phyloP scores from a whole-genome alignment of 2,113 vertebrate species.

The Symphodus melops region DNA sequence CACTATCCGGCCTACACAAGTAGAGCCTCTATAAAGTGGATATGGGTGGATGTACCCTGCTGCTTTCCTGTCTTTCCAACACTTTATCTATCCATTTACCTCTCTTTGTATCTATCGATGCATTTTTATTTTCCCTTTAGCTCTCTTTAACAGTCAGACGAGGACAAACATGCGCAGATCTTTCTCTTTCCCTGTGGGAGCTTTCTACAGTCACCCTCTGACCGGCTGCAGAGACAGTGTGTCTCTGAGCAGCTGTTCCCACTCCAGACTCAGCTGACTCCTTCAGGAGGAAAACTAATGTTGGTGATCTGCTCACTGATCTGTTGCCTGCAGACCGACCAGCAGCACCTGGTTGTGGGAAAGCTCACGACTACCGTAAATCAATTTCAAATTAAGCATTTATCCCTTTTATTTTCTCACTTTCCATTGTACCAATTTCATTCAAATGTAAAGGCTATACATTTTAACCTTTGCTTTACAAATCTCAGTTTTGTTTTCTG shows the following conservation, averaged over 20 bases:
- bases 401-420: neutral
- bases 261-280: conserved; percentile 41
- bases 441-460: neutral
- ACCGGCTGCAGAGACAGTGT: conserved; percentile 42
- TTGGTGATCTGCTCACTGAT: conserved; percentile 29
- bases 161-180: conserved; percentile 19
- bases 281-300: conserved; percentile 55
- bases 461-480: neutral
- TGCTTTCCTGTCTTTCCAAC: conserved; percentile 23
- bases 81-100: conserved; percentile 10
- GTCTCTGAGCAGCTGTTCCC: conserved; percentile 66
- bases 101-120: conserved; percentile 2
- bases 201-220: conserved; percentile 49
- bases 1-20: conserved; percentile 36
- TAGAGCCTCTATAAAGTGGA: conserved; percentile 43
- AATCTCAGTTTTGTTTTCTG: neutral
- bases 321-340: conserved; percentile 35
- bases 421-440: neutral
- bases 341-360: conserved; percentile 12
- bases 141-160: conserved; percentile 11
- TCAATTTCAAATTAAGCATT: neutral
- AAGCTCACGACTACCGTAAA: neutral
- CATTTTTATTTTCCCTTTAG: conserved; percentile 1
- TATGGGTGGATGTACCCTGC: conserved; percentile 39
- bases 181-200: conserved; percentile 31